Conservation (phyloP, 2,113 vertebrate genomes). For the Calidris pugnax region DNA sequence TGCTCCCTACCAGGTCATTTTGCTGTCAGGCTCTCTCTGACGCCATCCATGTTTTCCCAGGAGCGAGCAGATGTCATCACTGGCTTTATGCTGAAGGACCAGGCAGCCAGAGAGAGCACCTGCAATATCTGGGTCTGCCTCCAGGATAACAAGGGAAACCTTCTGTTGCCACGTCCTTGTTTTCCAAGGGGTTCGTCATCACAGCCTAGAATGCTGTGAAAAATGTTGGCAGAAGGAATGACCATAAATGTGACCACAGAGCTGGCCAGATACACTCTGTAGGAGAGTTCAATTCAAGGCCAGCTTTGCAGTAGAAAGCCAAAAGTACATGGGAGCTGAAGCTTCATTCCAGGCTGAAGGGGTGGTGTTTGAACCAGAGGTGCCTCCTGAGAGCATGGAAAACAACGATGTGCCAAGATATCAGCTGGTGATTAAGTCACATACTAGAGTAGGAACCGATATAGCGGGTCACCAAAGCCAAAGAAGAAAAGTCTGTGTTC, state of each 20-base stretch:
- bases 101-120: not conserved
- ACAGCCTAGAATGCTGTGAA: not conserved
- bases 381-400: not conserved
- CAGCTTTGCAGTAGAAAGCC: not conserved
- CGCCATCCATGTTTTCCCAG: not conserved
- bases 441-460: not conserved
- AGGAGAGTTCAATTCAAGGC: not conserved
- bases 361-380: not conserved
- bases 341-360: not conserved
- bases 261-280: not conserved
- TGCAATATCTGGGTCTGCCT: not conserved
- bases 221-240: not conserved
- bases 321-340: not conserved
- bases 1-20: not conserved
- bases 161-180: not conserved
- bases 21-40: not conserved
- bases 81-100: not conserved
- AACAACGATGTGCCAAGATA: not conserved
- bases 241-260: not conserved
- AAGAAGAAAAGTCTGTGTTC: not conserved
- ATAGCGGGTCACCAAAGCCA: not conserved
- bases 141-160: not conserved
- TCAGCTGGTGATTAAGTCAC: not conserved
- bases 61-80: not conserved
- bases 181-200: not conserved